A percentile compares a stretch with the other conserved stretches of the same genome.
Evolutionary conservation across 1,140 invertebrate genomes (phyloP).

Genomic region (Eupeodes corollae): DNA sequence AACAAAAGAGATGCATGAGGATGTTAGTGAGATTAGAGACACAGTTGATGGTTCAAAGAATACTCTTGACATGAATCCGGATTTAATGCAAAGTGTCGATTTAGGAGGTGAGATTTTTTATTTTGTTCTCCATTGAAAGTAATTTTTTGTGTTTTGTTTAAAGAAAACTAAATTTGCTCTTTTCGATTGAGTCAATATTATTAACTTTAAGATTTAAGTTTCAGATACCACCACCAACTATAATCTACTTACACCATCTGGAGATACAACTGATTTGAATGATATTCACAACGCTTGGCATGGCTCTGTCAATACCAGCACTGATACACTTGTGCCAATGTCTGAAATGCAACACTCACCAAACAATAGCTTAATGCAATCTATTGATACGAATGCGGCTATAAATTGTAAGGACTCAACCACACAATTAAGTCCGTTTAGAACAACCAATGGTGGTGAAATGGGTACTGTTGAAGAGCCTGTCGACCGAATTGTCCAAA

Average conservation of each 20-base stretch:
- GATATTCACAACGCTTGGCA: constrained; percentile 15
- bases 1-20: not conserved
- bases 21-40: not conserved
- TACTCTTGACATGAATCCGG: constrained; percentile 2
- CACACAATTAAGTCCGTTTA: too few relatives aligned
- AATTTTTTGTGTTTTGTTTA: too few relatives aligned
- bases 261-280: not conserved
- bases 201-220: not conserved
- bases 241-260: too few relatives aligned
- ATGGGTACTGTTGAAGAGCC: too few relatives aligned
- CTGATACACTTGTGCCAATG: constrained; percentile 38
- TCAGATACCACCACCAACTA: not conserved
- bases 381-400: too few relatives aligned
- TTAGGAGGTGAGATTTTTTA: constrained; percentile 5
- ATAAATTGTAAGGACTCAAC: too few relatives aligned
- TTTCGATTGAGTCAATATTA: not conserved
- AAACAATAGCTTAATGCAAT: too few relatives aligned
- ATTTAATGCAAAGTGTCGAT: constrained; percentile 9
- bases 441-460: too few relatives aligned
- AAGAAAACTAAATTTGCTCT: too few relatives aligned
- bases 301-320: constrained; percentile 37
- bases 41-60: not conserved
- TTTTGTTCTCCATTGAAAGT: not conserved
- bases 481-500: too few relatives aligned
- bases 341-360: too few relatives aligned